A percentile compares a stretch with the other conserved stretches of the same genome.
phyloP scores from a whole-genome alignment of 1,140 invertebrate species.

The Brachionus plicatilis region DNA sequence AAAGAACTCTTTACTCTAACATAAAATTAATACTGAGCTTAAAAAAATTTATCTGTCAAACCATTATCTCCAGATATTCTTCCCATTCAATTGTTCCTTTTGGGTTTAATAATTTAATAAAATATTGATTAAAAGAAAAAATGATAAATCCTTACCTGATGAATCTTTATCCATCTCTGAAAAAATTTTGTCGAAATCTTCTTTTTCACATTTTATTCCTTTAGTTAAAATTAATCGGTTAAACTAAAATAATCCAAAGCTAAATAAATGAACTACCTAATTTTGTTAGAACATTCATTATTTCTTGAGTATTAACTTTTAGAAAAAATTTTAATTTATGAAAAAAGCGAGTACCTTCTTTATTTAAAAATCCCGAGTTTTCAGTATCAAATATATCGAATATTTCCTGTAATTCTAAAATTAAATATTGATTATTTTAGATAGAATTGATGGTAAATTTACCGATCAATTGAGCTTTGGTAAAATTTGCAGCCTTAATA shows the following conservation, averaged over 20 bases:
- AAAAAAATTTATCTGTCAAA: not conserved
- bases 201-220: conserved; percentile 3
- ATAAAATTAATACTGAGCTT: not conserved
- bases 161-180: not conserved
- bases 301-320: not conserved
- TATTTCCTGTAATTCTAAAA: conserved; percentile 4
- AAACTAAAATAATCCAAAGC: too few species aligned
- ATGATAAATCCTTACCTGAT: not conserved
- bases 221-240: not conserved
- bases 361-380: conserved; percentile 16
- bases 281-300: not conserved
- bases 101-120: not conserved
- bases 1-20: not conserved
- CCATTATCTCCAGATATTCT: conserved; percentile 35
- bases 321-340: not conserved
- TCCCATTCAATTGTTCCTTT: conserved; percentile 40
- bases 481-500: not conserved
- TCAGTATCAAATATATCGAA: conserved; percentile 25
- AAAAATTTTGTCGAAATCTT: conserved; percentile 9
- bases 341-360: not conserved
- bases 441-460: too few species aligned
- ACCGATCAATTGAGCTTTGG: not conserved
- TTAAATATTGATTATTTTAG: too few species aligned
- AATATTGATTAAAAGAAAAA: not conserved
- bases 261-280: not conserved